phyloP scores from a whole-genome alignment of 2,113 vertebrate genomes.

The Chelonoidis abingdonii region DNA sequence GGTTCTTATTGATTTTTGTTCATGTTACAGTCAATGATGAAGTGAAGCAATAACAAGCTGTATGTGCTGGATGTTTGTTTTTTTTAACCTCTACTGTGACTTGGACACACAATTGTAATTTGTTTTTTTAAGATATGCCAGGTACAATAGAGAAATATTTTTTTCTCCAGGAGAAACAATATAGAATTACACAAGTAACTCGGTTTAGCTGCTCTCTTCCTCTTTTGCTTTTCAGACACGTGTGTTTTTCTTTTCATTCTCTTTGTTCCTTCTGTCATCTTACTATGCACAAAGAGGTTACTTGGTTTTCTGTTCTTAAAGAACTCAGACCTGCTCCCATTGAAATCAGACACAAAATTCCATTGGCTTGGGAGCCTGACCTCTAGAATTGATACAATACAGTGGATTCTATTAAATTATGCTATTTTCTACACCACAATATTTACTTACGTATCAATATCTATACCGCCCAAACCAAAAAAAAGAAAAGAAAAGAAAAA shows the following conservation, averaged over 20 bases:
- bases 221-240: neutral
- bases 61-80: conserved; percentile 32
- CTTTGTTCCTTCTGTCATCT: neutral
- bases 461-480: neutral
- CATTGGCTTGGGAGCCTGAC: neutral
- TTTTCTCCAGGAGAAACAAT: conserved; percentile 1
- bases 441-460: neutral
- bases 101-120: conserved; percentile 11
- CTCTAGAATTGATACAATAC: neutral
- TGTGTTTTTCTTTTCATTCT: neutral
- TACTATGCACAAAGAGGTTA: neutral
- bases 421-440: neutral
- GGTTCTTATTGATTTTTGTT: conserved; percentile 63
- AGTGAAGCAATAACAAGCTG: conserved; percentile 58
- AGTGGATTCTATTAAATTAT: rapidly evolving
- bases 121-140: conserved; percentile 31
- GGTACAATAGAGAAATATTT: neutral
- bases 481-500: too few species aligned
- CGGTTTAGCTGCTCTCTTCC: neutral
- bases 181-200: neutral
- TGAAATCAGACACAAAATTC: neutral
- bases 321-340: neutral
- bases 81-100: conserved; percentile 50
- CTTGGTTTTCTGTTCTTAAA: neutral
- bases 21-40: conserved; percentile 46